Evolutionary conservation across 2,113 vertebrate genomes (phyloP).

Genomic region (Hepsetus odoe): DNA sequence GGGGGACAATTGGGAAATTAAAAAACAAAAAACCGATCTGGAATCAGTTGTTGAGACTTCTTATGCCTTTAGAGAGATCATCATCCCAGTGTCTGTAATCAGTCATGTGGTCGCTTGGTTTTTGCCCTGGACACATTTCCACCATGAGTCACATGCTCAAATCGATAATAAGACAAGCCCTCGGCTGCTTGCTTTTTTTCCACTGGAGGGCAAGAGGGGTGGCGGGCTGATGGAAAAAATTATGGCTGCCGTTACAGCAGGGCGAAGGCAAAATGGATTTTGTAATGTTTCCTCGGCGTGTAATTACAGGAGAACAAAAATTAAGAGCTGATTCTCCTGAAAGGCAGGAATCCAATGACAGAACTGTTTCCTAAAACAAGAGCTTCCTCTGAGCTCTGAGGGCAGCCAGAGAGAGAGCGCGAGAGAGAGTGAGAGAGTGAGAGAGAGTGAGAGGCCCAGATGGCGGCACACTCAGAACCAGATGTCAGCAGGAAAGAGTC

Average conservation of each 20-base stretch:
- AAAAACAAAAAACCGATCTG: not conserved
- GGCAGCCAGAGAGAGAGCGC: conserved; percentile 1
- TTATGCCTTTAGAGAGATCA: not conserved
- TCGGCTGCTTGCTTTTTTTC: conserved; percentile 6
- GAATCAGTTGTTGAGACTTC: not conserved
- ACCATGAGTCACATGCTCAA: conserved; percentile 31
- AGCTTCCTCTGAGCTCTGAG: conserved; percentile 34
- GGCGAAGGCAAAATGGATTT: conserved; percentile 59
- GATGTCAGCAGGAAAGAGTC: conserved; percentile 34
- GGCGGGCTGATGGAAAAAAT: conserved; percentile 66
- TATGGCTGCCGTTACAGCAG: conserved; percentile 60
- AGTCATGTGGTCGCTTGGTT: not conserved
- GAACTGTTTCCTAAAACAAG: conserved; percentile 66
- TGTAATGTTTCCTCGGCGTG: conserved; percentile 64
- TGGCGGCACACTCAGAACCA: conserved; percentile 34
- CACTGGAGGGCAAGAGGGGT: conserved; percentile 8
- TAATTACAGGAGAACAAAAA: conserved; percentile 59
- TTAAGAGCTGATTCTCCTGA: conserved; percentile 60
- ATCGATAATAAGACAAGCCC: conserved; percentile 37
- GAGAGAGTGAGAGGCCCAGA: not conserved
- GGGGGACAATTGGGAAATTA: too few species aligned
- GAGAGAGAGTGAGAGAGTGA: conserved; percentile 13
- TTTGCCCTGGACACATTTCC: conserved; percentile 6
- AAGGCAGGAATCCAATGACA: conserved; percentile 62
- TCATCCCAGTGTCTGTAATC: too few species aligned